Evolutionary conservation across 2,888 invertebrate species (phyloP).

Genomic region (Chymomyza fuscimana): DNA sequence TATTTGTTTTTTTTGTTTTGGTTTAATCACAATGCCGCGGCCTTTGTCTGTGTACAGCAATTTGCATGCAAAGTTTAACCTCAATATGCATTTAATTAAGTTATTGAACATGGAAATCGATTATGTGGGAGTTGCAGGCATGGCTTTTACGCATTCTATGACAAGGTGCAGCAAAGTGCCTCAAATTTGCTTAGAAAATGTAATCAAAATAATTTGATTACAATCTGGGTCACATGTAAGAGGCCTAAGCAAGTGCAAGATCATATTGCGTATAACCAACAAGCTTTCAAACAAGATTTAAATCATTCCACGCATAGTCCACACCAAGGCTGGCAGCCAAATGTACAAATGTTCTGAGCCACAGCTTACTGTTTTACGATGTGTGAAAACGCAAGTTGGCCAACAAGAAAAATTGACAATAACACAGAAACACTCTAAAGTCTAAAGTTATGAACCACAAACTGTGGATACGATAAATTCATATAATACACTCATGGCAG

Average conservation of each 20-base stretch:
- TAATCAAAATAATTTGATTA: conserved; percentile 3
- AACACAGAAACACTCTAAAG: background rate
- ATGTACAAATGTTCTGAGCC: conserved; percentile 3
- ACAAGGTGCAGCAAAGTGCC: background rate
- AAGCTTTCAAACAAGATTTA: background rate
- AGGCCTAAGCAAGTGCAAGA: background rate
- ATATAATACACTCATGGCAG: background rate
- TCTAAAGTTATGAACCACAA: background rate
- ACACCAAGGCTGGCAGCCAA: conserved; percentile 5
- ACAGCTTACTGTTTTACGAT: conserved; percentile 44
- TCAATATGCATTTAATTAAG: conserved; percentile 56
- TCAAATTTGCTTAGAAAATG: background rate
- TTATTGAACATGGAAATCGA: conserved; percentile 53
- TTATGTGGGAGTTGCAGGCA: conserved; percentile 7
- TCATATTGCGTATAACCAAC: background rate
- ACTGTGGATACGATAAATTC: background rate
- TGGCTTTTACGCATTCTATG: background rate
- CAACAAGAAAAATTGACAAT: conserved; percentile 28
- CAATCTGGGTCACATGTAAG: background rate
- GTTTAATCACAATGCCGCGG: conserved; percentile 13
- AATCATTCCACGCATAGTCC: background rate
- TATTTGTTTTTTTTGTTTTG: conserved; percentile 9
- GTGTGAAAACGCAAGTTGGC: conserved; percentile 54
- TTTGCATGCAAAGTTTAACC: conserved; percentile 41
- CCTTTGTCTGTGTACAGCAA: conserved; percentile 23